Conservation (phyloP, 2,113 vertebrate genomes). For the Vulpes ferrilata region DNA sequence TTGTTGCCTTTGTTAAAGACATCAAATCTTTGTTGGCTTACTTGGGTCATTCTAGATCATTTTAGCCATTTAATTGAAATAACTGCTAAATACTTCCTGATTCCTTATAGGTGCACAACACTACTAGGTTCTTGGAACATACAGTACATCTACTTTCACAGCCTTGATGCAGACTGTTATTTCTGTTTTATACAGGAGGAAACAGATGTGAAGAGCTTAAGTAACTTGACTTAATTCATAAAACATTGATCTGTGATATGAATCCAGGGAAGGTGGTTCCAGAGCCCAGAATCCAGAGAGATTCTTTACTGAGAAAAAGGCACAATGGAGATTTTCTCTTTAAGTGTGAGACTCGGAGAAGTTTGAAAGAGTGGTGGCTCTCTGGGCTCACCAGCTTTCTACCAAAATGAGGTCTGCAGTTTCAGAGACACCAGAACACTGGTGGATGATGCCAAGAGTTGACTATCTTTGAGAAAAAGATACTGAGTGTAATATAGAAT, state of each 20-base stretch:
- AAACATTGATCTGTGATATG: background rate
- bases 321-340: background rate
- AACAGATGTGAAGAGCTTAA: background rate
- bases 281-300: background rate
- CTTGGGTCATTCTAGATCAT: background rate
- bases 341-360: background rate
- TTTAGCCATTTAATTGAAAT: background rate
- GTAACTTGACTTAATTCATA: background rate
- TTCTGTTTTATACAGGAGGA: background rate
- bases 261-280: background rate
- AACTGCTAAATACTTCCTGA: background rate
- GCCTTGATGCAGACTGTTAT: background rate
- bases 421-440: background rate
- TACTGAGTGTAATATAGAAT: background rate
- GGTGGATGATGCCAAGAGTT: background rate
- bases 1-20: conserved; percentile 36
- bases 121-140: background rate
- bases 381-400: background rate
- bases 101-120: background rate
- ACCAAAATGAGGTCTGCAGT: background rate
- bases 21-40: background rate
- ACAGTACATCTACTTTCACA: background rate
- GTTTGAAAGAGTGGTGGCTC: background rate
- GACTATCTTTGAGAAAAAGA: background rate
- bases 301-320: background rate